Conservation (phyloP, 2,797 vertebrate species). For the Danio tinwini region DNA sequence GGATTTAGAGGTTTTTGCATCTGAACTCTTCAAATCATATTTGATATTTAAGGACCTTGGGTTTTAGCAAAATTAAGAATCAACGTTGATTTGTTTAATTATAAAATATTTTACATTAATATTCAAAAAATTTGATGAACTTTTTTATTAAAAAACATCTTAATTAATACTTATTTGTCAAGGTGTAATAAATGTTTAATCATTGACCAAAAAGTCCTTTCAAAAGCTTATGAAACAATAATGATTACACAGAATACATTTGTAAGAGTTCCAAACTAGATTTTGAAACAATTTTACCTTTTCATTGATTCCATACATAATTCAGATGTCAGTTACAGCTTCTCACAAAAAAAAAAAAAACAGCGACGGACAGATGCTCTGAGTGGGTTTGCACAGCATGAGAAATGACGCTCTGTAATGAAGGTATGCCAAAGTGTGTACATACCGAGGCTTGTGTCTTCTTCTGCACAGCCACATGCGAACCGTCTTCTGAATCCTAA, state of each 20-base stretch:
- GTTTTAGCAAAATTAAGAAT: too few species aligned
- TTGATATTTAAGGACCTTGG: too few species aligned
- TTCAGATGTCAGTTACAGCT: background rate
- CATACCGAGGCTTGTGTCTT: conserved; percentile 96
- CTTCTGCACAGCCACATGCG: conserved; percentile 98
- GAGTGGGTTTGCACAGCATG: background rate
- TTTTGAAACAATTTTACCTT: background rate
- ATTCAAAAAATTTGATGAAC: too few species aligned
- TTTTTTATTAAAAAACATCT: too few species aligned
- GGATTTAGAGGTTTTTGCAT: too few species aligned
- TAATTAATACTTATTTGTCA: too few species aligned
- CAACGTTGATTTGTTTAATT: too few species aligned
- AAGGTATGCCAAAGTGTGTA: conserved; percentile 30
- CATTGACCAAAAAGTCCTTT: background rate
- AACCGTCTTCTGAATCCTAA: conserved; percentile 96
- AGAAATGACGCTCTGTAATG: conserved; percentile 1
- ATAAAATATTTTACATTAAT: too few species aligned
- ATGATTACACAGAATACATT: background rate
- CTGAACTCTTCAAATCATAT: too few species aligned
- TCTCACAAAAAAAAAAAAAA: background rate
- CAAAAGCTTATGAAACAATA: background rate
- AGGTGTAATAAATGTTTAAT: too few species aligned
- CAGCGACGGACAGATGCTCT: background rate
- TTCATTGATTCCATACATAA: conserved; percentile 6
- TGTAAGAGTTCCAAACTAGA: background rate